Base-by-base conservation (phyloP, 2,113 vertebrate species). In the Semicossyphus pulcher region DNA sequence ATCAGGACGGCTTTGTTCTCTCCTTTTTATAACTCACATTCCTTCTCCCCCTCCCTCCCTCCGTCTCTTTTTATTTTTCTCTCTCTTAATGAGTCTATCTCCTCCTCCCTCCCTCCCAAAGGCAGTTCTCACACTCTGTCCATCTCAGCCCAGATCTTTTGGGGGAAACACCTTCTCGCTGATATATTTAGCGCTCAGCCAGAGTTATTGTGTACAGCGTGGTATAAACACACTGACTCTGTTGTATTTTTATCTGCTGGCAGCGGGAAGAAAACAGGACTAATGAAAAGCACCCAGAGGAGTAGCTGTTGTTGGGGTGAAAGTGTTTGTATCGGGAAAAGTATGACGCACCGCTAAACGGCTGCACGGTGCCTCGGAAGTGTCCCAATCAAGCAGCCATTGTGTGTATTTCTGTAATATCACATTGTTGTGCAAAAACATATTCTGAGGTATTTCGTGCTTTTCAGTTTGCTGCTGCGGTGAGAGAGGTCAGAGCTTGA, bases 161-260 rank as follows among this genome's bases (percentile, higher is more conserved):
- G 7, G 31, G 76, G 89, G 86, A 87, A 91, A 84, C 77, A 80
- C 87, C 84, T 80, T 80, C 69, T 54, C 72, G 74, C 65, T 80
- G 68, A 12, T 93, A 91, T 93, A 91, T 91, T 83, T 90, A 77
- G 62, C 82, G 49, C 26, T 34, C 65, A 12, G 65, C 39, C 72
- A 18, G 74, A 75, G 28, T 75, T 77, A 93, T 93, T 92, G 91
- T 92, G 72, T 86, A 3, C 42, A 14, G 39, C 6, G 28, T 11
- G 42, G 62, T 49, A 25, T 42, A 26, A 83, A 9, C 29, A 16
- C 49, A 1, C 63, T 7, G 41, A 48, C 57, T 54, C 37, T 41
- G 79, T 23, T 39, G 34, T 87, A 84, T 84, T 87, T 88, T 69
- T 80, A 87, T 72, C 75, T 9, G 41, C 60, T 31, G 37, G 53